Conservation (phyloP, 1,140 invertebrate species). For the Wasmannia auropunctata region DNA sequence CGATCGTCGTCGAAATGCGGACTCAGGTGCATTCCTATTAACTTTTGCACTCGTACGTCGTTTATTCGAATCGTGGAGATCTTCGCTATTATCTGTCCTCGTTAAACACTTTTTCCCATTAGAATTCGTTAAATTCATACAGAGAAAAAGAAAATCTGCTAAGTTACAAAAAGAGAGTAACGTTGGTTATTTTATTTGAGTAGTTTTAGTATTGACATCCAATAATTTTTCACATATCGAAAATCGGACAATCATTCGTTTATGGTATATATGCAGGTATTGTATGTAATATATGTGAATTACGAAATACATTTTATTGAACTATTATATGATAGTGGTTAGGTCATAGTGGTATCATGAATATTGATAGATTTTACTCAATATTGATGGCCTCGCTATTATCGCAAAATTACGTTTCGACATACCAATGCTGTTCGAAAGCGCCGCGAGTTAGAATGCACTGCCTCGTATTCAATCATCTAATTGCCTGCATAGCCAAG, state of each 20-base stretch:
- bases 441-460: constrained; percentile 48
- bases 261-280: background rate
- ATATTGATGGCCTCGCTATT: constrained; percentile 21
- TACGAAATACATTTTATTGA: background rate
- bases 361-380: background rate
- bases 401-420: constrained; percentile 36
- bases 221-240: background rate
- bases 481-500: constrained; percentile 51
- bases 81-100: background rate
- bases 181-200: background rate
- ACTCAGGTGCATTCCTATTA: background rate
- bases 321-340: no score
- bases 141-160: constrained; percentile 19
- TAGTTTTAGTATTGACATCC: background rate
- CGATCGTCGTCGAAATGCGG: constrained; percentile 21
- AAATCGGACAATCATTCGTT: background rate
- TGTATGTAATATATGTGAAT: constrained; percentile 7
- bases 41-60: background rate
- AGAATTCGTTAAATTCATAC: background rate
- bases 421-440: constrained; percentile 34
- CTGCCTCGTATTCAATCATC: constrained; percentile 56
- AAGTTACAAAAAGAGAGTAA: background rate
- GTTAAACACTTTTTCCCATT: background rate
- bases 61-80: background rate
- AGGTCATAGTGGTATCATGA: background rate